Conservation (phyloP, 30 jellyfish, hydroid and myxozoan genomes). For the Rhopilema esculentum region DNA sequence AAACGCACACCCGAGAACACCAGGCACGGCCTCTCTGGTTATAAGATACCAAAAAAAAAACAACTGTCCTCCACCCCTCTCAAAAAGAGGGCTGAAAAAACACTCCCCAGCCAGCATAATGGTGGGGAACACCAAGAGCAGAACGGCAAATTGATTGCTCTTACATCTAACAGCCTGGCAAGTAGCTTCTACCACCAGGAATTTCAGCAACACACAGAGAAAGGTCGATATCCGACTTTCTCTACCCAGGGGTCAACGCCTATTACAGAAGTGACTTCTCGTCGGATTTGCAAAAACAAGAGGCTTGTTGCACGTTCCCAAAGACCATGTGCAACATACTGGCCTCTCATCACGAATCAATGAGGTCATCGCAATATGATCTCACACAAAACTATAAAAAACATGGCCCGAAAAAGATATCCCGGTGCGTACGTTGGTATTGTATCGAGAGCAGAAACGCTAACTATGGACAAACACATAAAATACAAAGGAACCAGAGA, state of each 20-base stretch:
- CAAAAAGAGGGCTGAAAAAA: not conserved
- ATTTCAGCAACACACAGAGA: not conserved
- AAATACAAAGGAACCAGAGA: too few relatives aligned
- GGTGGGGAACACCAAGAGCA: not conserved
- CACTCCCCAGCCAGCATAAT: not conserved
- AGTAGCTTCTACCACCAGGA: not conserved
- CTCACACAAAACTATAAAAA: too few relatives aligned
- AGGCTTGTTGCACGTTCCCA: not conserved
- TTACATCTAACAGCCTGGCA: not conserved
- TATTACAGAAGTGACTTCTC: not conserved
- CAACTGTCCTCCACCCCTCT: not conserved
- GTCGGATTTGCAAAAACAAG: not conserved
- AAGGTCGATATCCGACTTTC: not conserved
- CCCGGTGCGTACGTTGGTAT: too few relatives aligned
- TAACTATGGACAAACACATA: too few relatives aligned
- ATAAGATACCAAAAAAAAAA: not conserved
- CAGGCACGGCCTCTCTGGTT: not conserved
- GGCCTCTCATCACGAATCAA: too few relatives aligned
- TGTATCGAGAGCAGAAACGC: too few relatives aligned
- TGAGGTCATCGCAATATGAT: too few relatives aligned
- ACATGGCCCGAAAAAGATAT: too few relatives aligned
- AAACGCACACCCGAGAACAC: not conserved
- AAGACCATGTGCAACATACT: too few relatives aligned
- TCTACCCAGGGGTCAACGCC: not conserved
- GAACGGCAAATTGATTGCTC: not conserved